phyloP scores from a whole-genome alignment of 2,113 vertebrate genomes.

The Actinemys pallida region DNA sequence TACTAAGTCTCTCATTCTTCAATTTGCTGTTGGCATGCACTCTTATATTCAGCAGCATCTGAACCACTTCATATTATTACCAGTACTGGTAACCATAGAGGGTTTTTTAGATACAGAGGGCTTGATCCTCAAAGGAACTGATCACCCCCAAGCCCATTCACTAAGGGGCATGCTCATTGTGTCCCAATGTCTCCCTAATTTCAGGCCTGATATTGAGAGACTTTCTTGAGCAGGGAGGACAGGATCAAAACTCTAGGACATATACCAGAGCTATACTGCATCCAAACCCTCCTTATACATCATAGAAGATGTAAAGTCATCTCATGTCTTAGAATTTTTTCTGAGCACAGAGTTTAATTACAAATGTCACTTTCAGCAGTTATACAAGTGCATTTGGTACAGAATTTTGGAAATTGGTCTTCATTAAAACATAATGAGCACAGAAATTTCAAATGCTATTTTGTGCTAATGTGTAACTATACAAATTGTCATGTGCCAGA shows the following conservation, averaged over 20 bases:
- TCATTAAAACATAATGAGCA: constrained; percentile 68
- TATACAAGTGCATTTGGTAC: constrained; percentile 50
- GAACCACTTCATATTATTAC: background rate
- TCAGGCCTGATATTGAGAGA: rapidly evolving
- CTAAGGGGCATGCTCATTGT: background rate
- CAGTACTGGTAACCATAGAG: rapidly evolving
- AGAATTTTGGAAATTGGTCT: constrained; percentile 58
- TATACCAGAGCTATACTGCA: background rate
- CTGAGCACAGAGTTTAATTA: background rate
- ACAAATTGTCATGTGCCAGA: constrained; percentile 45
- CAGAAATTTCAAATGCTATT: constrained; percentile 47
- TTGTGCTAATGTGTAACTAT: constrained; percentile 46
- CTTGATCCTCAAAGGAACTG: background rate
- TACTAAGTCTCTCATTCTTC: background rate
- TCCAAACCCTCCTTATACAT: constrained; percentile 22
- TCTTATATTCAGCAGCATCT: background rate
- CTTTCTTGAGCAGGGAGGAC: background rate
- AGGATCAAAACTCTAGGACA: background rate
- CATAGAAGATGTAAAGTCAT: background rate
- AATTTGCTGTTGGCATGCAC: background rate
- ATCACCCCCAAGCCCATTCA: background rate
- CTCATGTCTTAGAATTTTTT: background rate
- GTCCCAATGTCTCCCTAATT: background rate
- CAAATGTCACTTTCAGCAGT: too few relatives aligned
- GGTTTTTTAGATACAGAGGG: background rate